Percentiles rank a stretch among this genome's conserved stretches.
phyloP scores from a whole-genome alignment of 1,140 invertebrate genomes.

The Rhopalosiphum maidis region DNA sequence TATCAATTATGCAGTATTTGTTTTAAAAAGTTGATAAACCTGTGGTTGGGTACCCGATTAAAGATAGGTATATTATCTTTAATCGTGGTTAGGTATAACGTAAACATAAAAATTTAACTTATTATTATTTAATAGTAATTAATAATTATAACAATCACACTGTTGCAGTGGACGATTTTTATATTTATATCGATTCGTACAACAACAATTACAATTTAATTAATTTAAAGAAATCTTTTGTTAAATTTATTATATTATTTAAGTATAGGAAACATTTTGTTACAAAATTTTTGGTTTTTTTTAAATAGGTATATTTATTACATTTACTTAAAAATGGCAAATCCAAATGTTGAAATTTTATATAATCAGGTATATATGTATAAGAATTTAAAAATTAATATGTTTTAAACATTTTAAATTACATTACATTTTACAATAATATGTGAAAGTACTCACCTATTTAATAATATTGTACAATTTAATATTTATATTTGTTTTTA shows the following conservation, averaged over 20 bases:
- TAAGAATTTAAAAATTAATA: background rate
- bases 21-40: too few species aligned
- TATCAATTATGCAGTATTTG: too few species aligned
- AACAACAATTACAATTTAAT: background rate
- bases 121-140: background rate
- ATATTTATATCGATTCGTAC: background rate
- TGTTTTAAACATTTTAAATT: background rate
- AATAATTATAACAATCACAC: too few species aligned
- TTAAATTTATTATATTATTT: background rate
- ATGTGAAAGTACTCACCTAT: background rate
- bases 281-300: background rate
- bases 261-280: background rate
- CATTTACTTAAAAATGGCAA: background rate
- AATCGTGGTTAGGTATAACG: too few species aligned
- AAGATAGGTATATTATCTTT: too few species aligned
- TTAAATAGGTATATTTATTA: background rate
- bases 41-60: too few species aligned
- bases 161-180: background rate
- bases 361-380: slow-evolving; percentile 33
- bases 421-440: background rate
- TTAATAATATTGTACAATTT: background rate
- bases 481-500: background rate
- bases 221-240: background rate
- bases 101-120: background rate
- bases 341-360: slow-evolving; percentile 29